Conservation (phyloP, 2,113 vertebrate species). For the Oxyura jamaicensis region DNA sequence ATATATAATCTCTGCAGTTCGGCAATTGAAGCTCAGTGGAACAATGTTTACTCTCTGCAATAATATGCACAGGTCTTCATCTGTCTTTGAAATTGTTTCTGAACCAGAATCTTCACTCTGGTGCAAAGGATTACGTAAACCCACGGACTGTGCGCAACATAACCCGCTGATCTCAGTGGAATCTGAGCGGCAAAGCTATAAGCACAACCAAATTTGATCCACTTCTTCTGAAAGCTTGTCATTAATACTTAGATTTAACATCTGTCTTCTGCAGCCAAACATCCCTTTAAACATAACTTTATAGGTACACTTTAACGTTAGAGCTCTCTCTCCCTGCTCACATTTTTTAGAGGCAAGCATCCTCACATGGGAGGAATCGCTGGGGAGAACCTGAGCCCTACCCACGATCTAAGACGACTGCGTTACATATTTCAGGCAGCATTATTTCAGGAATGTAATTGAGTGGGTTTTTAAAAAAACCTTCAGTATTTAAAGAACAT, state of each 20-base stretch:
- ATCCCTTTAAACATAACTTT: not conserved
- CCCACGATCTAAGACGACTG: not conserved
- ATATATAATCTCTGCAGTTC: not conserved
- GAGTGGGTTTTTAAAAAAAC: not conserved
- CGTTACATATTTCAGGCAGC: not conserved
- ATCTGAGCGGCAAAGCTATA: not conserved
- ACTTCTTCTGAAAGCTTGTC: not conserved
- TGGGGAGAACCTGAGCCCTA: not conserved
- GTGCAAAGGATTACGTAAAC: not conserved
- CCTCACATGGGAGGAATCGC: not conserved
- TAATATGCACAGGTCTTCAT: not conserved
- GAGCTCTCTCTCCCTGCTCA: not conserved
- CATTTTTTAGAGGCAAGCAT: not conserved
- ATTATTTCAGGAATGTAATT: not conserved
- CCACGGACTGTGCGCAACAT: not conserved
- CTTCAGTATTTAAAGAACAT: not conserved
- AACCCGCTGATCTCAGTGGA: not conserved
- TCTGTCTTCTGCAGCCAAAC: not conserved
- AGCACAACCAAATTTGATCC: not conserved
- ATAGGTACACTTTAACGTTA: not conserved
- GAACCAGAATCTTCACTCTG: not conserved
- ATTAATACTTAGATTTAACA: not conserved
- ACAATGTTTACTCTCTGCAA: not conserved
- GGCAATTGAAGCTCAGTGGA: not conserved
- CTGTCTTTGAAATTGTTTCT: not conserved